phyloP scores from a whole-genome alignment of 2,113 vertebrate species.

The Scophthalmus maximus region DNA sequence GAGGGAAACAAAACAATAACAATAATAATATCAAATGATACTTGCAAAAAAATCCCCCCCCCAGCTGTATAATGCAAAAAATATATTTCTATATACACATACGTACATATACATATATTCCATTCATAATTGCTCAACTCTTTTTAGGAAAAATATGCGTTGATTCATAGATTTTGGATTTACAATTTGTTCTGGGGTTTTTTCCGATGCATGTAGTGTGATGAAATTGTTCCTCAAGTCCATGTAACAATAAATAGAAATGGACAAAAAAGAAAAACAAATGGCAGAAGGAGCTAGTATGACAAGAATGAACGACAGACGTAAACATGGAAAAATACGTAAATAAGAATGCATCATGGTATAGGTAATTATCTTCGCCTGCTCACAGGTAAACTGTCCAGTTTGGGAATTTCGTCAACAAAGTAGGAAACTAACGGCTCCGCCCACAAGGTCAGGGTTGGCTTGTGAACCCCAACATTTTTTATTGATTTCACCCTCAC shows the following conservation, averaged over 20 bases:
- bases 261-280: too few relatives aligned
- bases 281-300: constrained; percentile 59
- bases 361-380: constrained; percentile 73
- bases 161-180: constrained; percentile 82
- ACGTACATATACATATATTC: constrained; percentile 84
- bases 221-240: constrained; percentile 72
- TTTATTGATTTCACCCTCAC: constrained; percentile 5
- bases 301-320: constrained; percentile 72
- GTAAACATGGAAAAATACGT: constrained; percentile 77
- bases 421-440: constrained; percentile 64
- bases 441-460: background rate
- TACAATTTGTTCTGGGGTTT: constrained; percentile 81
- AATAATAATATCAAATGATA: constrained; percentile 77
- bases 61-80: constrained; percentile 83
- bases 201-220: constrained; percentile 79
- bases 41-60: constrained; percentile 74
- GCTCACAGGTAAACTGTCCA: constrained; percentile 43
- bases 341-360: constrained; percentile 75
- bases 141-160: constrained; percentile 85
- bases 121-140: constrained; percentile 82
- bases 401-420: constrained; percentile 53
- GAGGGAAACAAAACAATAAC: constrained; percentile 22
- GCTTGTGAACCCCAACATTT: constrained; percentile 18
- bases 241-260: constrained; percentile 82
- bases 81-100: constrained; percentile 86